Conservation (phyloP, 1,140 invertebrate species). For the Hesperophylax magnus region DNA sequence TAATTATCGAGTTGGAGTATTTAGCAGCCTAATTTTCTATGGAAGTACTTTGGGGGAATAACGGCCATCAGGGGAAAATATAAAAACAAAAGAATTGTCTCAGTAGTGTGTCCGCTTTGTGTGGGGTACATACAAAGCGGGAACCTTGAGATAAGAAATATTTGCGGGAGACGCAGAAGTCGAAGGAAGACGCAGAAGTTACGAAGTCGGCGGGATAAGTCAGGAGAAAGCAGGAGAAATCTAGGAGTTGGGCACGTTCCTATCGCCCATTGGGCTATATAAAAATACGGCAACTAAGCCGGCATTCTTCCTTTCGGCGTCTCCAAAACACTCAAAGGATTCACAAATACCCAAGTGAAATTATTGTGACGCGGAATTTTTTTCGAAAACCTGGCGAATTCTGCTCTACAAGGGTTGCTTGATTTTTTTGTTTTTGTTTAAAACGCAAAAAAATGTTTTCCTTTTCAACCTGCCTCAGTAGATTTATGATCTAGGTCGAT, state of each 20-base stretch:
- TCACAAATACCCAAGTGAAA: not conserved
- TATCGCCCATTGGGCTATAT: conserved; percentile 4
- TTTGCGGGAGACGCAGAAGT: conserved; percentile 20
- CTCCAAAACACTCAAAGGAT: not conserved
- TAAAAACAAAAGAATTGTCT: conserved; percentile 40
- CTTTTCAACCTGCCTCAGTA: no score
- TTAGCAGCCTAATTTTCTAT: not conserved
- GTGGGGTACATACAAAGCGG: conserved; percentile 45
- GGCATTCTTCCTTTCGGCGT: conserved; percentile 12
- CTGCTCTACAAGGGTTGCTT: no score
- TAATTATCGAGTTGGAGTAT: conserved; percentile 10
- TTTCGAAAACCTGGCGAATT: no score
- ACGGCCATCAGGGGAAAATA: conserved; percentile 33
- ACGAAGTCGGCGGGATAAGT: not conserved
- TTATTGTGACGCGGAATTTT: not conserved
- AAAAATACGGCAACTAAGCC: not conserved
- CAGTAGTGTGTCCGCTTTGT: conserved; percentile 54
- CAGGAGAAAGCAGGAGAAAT: conserved; percentile 6
- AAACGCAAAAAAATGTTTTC: no score
- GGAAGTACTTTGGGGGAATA: not conserved
- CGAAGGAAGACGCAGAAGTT: not conserved
- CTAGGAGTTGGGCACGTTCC: conserved; percentile 22
- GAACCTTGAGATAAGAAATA: conserved; percentile 46
- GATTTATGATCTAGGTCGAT: no score
- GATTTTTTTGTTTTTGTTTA: no score